Evolutionary conservation across 2,113 vertebrate species (phyloP).

Genomic region (Notarius quadriscutis): DNA sequence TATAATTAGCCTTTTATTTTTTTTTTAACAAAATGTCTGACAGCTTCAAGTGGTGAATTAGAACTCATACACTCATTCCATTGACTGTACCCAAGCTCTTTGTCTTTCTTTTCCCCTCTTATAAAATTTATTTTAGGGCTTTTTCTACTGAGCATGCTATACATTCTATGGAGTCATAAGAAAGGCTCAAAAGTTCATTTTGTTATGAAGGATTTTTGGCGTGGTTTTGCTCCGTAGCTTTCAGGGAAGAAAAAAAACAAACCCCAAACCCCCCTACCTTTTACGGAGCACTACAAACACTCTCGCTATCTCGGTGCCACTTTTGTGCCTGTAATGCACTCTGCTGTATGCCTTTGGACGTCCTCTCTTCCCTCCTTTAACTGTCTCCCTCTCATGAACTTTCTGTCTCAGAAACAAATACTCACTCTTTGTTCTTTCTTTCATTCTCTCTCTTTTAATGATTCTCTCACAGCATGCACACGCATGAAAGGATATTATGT

Average conservation of each 20-base stretch:
- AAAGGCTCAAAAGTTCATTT: background rate
- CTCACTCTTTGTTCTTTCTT: background rate
- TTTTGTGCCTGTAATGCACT: background rate
- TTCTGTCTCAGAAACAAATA: background rate
- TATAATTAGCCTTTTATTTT: background rate
- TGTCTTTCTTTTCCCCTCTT: background rate
- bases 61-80: no score
- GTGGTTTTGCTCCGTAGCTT: background rate
- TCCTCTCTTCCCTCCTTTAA: background rate
- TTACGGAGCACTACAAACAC: slow-evolving; percentile 1
- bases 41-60: no score
- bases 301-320: background rate
- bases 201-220: background rate
- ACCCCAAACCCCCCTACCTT: background rate
- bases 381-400: background rate
- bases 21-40: no score
- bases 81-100: no score
- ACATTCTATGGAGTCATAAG: background rate
- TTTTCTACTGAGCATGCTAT: background rate
- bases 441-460: background rate
- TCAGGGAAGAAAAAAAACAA: background rate
- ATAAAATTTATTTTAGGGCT: no score
- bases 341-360: background rate
- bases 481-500: slow-evolving; percentile 29
- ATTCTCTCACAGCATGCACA: slow-evolving; percentile 13